A percentile compares a stretch with the other conserved stretches of the same genome.
These are phyloP conservation scores for Nibea albiflora DNA, from an alignment of 2,113 vertebrate species.

Conservation along the genomic window DNA sequence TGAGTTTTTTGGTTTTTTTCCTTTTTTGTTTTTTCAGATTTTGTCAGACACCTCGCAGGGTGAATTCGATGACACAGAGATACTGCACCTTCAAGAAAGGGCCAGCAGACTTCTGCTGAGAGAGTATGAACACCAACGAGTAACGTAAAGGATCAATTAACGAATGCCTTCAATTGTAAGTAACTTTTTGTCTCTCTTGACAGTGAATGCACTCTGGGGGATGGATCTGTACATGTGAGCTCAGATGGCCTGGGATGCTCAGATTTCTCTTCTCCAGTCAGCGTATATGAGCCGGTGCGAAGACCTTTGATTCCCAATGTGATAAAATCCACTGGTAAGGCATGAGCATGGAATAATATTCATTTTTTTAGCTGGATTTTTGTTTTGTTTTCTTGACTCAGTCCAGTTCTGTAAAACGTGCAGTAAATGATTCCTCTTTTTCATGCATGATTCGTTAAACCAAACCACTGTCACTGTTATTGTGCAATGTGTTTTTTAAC, in stretches of 20 bases:
- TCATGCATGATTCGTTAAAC: background rate
- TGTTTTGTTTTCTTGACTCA: background rate
- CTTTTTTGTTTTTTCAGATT: constrained; percentile 47
- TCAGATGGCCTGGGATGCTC: constrained; percentile 82
- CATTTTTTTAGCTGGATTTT: background rate
- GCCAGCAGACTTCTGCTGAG: constrained; percentile 84
- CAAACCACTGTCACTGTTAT: background rate
- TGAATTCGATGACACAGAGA: constrained; percentile 83
- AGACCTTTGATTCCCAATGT: constrained; percentile 61
- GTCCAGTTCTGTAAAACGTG: background rate
- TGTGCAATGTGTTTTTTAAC: constrained; percentile 15
- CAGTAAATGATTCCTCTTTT: background rate
- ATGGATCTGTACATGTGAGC: constrained; percentile 77
- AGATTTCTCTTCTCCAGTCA: constrained; percentile 74
- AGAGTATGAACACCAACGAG: constrained; percentile 75
- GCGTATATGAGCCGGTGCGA: constrained; percentile 63
- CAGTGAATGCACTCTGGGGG: constrained; percentile 79
- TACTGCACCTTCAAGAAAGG: constrained; percentile 85
- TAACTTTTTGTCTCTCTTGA: constrained; percentile 38
- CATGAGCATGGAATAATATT: background rate
- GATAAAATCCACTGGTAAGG: constrained; percentile 64
- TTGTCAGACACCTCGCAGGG: constrained; percentile 76
- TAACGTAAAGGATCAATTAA: background rate
- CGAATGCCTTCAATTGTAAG: background rate
- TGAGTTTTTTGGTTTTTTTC: background rate